Percentiles rank a stretch among this genome's conserved stretches.
Evolutionary conservation across 2,797 vertebrate species (phyloP).

Genomic region (Jordanella pulchra): DNA sequence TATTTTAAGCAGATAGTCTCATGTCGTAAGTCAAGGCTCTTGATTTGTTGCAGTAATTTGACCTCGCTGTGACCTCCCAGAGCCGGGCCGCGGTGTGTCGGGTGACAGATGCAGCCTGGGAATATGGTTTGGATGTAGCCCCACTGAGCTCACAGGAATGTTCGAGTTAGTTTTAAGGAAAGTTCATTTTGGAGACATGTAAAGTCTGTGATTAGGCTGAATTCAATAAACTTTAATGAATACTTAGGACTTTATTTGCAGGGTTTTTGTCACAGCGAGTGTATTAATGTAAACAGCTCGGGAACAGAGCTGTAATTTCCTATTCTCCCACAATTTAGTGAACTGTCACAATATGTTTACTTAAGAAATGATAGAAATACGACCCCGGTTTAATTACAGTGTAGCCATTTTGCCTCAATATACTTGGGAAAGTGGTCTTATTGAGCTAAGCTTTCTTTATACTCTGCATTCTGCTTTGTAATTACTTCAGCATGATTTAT

Average conservation of each 20-base stretch:
- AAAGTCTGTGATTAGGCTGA: constrained; percentile 71
- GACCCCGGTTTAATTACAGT: constrained; percentile 81
- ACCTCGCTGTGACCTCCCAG: constrained; percentile 68
- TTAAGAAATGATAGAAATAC: constrained; percentile 81
- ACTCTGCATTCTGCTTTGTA: constrained; percentile 77
- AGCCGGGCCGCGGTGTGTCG: constrained; percentile 62
- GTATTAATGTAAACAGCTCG: constrained; percentile 72
- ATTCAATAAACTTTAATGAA: constrained; percentile 79
- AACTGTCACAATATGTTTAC: constrained; percentile 81
- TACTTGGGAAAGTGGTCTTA: constrained; percentile 78
- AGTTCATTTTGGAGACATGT: constrained; percentile 70
- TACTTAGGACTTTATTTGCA: constrained; percentile 70
- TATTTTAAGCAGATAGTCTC: constrained; percentile 55
- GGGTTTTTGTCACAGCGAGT: constrained; percentile 63
- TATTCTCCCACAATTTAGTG: constrained; percentile 77
- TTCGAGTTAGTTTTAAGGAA: constrained; percentile 62
- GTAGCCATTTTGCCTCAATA: constrained; percentile 75
- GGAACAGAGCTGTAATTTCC: constrained; percentile 80
- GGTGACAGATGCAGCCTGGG: constrained; percentile 73
- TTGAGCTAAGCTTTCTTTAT: constrained; percentile 73
- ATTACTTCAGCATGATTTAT: constrained; percentile 81
- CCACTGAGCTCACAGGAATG: constrained; percentile 58
- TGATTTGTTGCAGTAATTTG: constrained; percentile 67
- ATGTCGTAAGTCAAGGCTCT: constrained; percentile 39
- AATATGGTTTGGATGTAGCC: constrained; percentile 65